Conservation (phyloP, 2,888 invertebrate species). For the Megaustenia siamemsis region DNA sequence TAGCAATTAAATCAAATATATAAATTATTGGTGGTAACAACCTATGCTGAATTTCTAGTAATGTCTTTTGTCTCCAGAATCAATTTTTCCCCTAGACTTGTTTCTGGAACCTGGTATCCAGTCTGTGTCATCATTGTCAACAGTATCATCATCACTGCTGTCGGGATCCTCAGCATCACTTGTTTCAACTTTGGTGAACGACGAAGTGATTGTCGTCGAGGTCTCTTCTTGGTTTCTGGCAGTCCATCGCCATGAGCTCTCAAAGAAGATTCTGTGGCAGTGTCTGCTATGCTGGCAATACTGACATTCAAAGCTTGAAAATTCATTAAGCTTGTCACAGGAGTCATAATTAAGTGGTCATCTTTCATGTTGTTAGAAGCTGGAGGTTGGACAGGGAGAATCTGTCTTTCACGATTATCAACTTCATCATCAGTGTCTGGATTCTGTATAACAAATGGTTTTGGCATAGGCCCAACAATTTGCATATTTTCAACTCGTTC, state of each 20-base stretch:
- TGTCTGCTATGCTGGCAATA: slow-evolving; percentile 41
- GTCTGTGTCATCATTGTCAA: slow-evolving; percentile 53
- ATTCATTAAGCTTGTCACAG: slow-evolving; percentile 46
- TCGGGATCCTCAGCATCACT: slow-evolving; percentile 51
- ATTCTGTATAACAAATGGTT: slow-evolving; percentile 53
- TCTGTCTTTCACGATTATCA: slow-evolving; percentile 26
- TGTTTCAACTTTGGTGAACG: slow-evolving; percentile 41
- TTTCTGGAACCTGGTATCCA: slow-evolving; percentile 53
- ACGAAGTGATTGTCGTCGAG: slow-evolving; percentile 44
- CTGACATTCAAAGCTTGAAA: slow-evolving; percentile 51
- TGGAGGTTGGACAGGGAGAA: slow-evolving; percentile 11
- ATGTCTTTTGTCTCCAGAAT: slow-evolving; percentile 40
- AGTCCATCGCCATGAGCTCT: slow-evolving; percentile 17
- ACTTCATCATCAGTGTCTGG: slow-evolving; percentile 57
- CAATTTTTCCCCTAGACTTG: slow-evolving; percentile 34
- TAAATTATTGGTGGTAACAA: no score
- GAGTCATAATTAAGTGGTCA: slow-evolving; percentile 1
- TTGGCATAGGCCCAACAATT: background rate
- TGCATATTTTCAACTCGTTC: background rate
- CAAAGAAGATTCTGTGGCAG: slow-evolving; percentile 1
- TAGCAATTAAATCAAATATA: no score
- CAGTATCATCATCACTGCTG: slow-evolving; percentile 57
- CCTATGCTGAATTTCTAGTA: no score
- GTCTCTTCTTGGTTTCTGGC: slow-evolving; percentile 32
- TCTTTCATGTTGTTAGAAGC: background rate